Conservation (phyloP, 2,797 vertebrate genomes). For the Hylomyscus alleni region DNA sequence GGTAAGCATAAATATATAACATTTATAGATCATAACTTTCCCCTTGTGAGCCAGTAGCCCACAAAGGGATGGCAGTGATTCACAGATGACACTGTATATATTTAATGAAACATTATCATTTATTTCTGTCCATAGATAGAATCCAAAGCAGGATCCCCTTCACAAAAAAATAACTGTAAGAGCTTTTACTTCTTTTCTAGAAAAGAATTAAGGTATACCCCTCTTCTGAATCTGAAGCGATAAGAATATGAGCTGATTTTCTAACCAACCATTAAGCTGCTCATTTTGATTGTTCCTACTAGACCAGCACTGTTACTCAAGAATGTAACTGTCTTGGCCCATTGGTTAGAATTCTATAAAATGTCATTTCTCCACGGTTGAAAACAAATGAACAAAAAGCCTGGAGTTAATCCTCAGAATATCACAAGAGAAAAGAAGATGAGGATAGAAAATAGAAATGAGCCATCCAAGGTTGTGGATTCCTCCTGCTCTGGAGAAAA, state of each 20-base stretch:
- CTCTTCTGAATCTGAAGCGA: conserved; percentile 8
- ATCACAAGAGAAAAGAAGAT: background rate
- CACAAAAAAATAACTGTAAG: background rate
- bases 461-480: background rate
- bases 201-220: background rate
- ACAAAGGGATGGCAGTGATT: background rate
- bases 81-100: background rate
- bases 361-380: background rate
- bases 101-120: background rate
- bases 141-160: background rate
- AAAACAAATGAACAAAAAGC: background rate
- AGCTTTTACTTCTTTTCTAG: background rate
- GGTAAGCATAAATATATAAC: background rate
- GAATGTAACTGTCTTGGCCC: background rate
- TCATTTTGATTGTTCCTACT: background rate
- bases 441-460: background rate
- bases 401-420: background rate
- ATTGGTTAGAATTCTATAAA: background rate
- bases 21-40: background rate
- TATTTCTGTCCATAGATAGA: background rate
- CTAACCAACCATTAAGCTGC: background rate
- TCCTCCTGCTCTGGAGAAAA: background rate
- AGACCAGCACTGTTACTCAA: background rate
- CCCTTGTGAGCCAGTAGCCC: background rate
- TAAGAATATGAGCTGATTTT: background rate